Evolutionary conservation across 1,140 invertebrate species (phyloP), one percentile per base, ranked within the genome.

Genomic region (Grapholita molesta): DNA sequence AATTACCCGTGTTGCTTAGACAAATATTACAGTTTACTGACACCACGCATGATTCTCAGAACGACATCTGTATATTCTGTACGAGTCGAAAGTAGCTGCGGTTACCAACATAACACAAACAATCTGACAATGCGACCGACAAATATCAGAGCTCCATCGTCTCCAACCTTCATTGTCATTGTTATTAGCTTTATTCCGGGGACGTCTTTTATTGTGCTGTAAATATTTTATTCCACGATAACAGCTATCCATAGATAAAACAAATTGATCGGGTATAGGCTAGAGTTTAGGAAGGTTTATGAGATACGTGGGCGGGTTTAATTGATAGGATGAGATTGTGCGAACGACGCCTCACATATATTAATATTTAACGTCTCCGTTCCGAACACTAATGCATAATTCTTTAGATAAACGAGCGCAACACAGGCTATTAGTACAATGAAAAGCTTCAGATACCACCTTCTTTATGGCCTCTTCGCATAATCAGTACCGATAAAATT

Each of bases 151-250:
- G 4, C 53, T 68, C 70, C 57, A 70, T 66, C 68, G 72, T 77
- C 72, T 67, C 73, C 57, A 77, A 76, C 72, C 74, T 82, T 72
- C 72, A 83, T 80, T 88, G 86, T 84, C 82, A 72, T 66, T 74
- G 74, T 85, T 89, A 89, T 88, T 85, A 85, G 78, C 77, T 83
- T 84, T 88, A 87, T 88, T 87, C 79, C 72, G 66, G 73, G 76
- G 78, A 86, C 75, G 84, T 78, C 78, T 90, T 68, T 89, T 89
- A 90, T 86, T 85, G 80, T 84, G 85, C 84, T 84, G 85, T 89
- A 86, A 91, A 91, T 89, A 89, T 85, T 89, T 88, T 88, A 89
- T 84, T 78, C 70, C 64, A 67, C 73, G 89, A 89, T 89, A 90
- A 90, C 77, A 81, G 72, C 77, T 73, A 74, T 74, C 69, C 67